Conservation (phyloP, 2,888 invertebrate species). For the Carpatolechia fugitivella region DNA sequence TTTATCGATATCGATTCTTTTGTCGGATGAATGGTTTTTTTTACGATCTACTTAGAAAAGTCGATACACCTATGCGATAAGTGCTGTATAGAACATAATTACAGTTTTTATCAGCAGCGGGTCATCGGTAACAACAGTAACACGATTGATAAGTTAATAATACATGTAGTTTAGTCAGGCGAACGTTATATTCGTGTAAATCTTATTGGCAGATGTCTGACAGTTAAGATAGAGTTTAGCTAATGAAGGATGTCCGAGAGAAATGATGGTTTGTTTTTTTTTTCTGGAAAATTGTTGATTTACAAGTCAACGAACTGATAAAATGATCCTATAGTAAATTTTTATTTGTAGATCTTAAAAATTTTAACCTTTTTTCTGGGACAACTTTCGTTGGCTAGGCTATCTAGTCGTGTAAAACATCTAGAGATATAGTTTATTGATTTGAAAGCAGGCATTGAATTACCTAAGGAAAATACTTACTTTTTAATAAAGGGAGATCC, state of each 20-base stretch:
- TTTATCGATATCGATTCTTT: slow-evolving; percentile 65
- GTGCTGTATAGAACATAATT: slow-evolving; percentile 69
- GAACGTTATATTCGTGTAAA: not conserved
- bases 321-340: too few species aligned
- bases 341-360: too few species aligned
- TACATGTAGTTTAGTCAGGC: slow-evolving; percentile 37
- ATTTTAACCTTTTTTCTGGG: too few species aligned
- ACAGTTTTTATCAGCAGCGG: slow-evolving; percentile 64
- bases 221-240: not conserved
- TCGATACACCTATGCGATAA: slow-evolving; percentile 74
- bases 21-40: slow-evolving; percentile 56
- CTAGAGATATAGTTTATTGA: too few species aligned
- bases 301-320: too few species aligned
- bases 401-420: too few species aligned
- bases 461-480: slow-evolving; percentile 86
- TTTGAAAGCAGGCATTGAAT: too few species aligned
- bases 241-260: too few species aligned
- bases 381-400: too few species aligned
- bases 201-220: not conserved
- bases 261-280: too few species aligned
- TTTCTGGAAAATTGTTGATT: too few species aligned
- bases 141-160: slow-evolving; percentile 73
- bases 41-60: slow-evolving; percentile 69
- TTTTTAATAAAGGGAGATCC: slow-evolving; percentile 93
- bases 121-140: slow-evolving; percentile 68